These are phyloP conservation scores for Mythimna impura DNA, from an alignment of 2,888 invertebrate genomes.

Conservation along the genomic window DNA sequence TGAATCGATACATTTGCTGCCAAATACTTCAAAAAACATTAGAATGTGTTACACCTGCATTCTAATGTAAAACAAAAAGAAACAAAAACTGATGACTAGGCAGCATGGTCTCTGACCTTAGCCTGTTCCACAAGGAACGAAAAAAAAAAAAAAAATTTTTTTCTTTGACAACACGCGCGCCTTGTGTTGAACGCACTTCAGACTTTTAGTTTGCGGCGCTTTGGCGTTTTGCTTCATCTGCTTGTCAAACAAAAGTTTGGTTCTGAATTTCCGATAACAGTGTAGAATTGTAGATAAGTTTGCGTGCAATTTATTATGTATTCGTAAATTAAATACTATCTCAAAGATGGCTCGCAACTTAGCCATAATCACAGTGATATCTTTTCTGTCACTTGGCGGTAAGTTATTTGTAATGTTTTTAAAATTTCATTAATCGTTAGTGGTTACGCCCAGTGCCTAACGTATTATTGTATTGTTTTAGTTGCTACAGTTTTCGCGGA, in stretches of 20 bases:
- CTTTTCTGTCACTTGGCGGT: conserved; percentile 69
- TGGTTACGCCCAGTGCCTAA: conserved; percentile 81
- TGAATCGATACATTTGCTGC: no score
- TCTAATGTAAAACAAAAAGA: no score
- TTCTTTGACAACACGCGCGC: conserved; percentile 6
- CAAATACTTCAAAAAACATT: no score
- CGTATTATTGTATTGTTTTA: conserved; percentile 72
- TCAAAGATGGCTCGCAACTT: conserved; percentile 67
- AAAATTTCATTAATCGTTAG: conserved; percentile 54
- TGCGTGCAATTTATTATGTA: conserved; percentile 51
- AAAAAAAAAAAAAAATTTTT: no score
- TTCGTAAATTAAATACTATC: conserved; percentile 36
- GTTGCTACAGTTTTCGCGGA: conserved; percentile 79
- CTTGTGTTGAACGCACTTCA: no score
- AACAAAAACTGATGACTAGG: no score
- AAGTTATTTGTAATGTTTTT: conserved; percentile 49
- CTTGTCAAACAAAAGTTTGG: conserved; percentile 50
- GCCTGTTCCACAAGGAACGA: no score
- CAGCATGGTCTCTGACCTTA: no score
- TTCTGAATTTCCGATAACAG: background rate
- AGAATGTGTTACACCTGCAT: no score
- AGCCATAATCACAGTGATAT: conserved; percentile 60
- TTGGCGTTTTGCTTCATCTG: no score
- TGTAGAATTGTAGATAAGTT: conserved; percentile 11
- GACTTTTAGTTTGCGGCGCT: no score